phyloP scores from a whole-genome alignment of 2,113 vertebrate genomes.

The Abramis brama region DNA sequence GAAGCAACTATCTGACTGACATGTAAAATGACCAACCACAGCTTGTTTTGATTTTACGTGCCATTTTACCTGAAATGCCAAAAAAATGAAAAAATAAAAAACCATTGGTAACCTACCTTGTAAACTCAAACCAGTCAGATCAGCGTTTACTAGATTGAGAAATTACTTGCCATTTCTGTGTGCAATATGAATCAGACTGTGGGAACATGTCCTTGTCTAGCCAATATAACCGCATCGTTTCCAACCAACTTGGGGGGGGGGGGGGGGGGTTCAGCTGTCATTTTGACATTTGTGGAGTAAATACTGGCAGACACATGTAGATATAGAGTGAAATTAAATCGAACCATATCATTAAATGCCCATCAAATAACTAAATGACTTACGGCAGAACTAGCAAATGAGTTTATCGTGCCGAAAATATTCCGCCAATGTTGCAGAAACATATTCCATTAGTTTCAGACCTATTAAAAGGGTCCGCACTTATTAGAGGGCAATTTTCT shows the following conservation, averaged over 20 bases:
- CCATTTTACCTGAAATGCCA: not conserved
- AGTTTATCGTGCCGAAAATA: conserved; percentile 18
- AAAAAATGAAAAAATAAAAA: too few relatives aligned
- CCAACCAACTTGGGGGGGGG: not conserved
- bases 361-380: conserved; percentile 25
- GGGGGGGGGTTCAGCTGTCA: not conserved
- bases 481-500: conserved; percentile 50
- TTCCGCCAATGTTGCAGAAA: conserved; percentile 29
- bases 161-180: too few relatives aligned
- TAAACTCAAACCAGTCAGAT: too few relatives aligned
- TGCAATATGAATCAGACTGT: too few relatives aligned
- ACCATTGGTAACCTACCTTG: too few relatives aligned
- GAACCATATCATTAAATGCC: conserved; percentile 22
- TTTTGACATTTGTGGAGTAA: conserved; percentile 25
- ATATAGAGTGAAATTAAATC: conserved; percentile 16
- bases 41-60: not conserved
- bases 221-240: conserved; percentile 27
- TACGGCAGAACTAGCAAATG: not conserved
- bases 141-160: too few relatives aligned
- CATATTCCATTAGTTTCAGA: conserved; percentile 53
- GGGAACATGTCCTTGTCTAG: not conserved
- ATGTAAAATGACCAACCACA: not conserved
- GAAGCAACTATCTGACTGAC: not conserved
- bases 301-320: not conserved
- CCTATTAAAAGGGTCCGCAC: conserved; percentile 47